phyloP scores from a whole-genome alignment of 1,140 invertebrate genomes.

The Argopecten irradians region DNA sequence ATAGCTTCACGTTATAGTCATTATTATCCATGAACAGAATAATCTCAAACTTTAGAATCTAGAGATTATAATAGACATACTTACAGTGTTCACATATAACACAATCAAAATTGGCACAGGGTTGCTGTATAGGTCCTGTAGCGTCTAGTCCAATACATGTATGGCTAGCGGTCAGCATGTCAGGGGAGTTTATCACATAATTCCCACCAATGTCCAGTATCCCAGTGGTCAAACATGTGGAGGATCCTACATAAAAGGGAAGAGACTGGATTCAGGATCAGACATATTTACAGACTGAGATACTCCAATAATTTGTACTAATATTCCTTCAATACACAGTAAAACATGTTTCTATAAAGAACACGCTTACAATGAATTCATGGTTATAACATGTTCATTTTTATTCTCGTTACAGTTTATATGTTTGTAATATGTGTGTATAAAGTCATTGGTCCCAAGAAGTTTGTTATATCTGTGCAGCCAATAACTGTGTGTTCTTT shows the following conservation, averaged over 20 bases:
- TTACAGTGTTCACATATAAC: constrained; percentile 39
- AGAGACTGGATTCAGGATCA: neutral
- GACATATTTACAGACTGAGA: neutral
- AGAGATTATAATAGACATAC: neutral
- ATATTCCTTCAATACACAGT: neutral
- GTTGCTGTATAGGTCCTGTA: neutral
- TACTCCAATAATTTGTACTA: neutral
- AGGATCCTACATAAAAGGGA: neutral
- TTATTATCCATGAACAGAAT: neutral
- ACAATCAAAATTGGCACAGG: constrained; percentile 29
- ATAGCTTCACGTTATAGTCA: neutral
- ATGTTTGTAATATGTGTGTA: neutral
- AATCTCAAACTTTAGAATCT: neutral
- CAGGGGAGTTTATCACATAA: neutral
- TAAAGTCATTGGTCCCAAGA: too few relatives aligned
- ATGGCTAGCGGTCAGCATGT: constrained; percentile 13
- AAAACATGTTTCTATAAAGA: neutral
- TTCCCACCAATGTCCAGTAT: neutral
- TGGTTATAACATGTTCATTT: too few relatives aligned
- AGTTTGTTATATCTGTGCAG: too few relatives aligned
- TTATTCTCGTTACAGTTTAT: neutral
- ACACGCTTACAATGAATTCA: too few relatives aligned
- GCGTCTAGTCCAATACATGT: constrained; percentile 29
- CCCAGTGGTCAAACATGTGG: constrained; percentile 35
- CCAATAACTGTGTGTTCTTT: too few relatives aligned